Percentiles rank a stretch among this genome's conserved stretches.
These are phyloP conservation scores for Oenanthe oenanthe DNA, from an alignment of 2,113 vertebrate genomes.

Conservation along the genomic window DNA sequence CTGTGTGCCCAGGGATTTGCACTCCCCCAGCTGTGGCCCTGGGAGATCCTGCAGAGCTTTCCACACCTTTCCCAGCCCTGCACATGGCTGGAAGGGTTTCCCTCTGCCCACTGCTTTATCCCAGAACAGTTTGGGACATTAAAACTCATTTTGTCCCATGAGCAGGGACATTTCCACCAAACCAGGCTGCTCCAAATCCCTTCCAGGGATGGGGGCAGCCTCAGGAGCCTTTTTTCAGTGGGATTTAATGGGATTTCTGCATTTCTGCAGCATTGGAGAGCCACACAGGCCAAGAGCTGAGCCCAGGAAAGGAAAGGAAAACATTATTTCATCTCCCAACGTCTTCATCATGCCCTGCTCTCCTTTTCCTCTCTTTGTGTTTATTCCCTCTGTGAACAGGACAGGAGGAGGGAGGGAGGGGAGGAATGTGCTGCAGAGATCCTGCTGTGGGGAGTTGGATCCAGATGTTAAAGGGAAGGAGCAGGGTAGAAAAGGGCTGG, in stretches of 20 bases:
- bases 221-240: background rate
- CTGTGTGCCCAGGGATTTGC: background rate
- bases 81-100: background rate
- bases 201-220: background rate
- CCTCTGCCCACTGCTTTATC: background rate
- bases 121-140: background rate
- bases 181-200: background rate
- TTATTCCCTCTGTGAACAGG: background rate
- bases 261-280: background rate
- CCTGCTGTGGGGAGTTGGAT: slow-evolving; percentile 64
- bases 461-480: slow-evolving; percentile 69
- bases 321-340: background rate
- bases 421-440: slow-evolving; percentile 46
- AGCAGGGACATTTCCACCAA: background rate
- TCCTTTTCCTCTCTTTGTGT: background rate
- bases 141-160: background rate
- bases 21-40: background rate
- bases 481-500: background rate
- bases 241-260: background rate
- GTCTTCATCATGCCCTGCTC: background rate
- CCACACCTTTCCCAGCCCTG: background rate
- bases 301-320: background rate
- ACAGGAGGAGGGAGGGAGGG: background rate
- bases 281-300: background rate
- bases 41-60: background rate